phyloP scores from a whole-genome alignment of 2,113 vertebrate genomes.

The Vireo altiloquus region DNA sequence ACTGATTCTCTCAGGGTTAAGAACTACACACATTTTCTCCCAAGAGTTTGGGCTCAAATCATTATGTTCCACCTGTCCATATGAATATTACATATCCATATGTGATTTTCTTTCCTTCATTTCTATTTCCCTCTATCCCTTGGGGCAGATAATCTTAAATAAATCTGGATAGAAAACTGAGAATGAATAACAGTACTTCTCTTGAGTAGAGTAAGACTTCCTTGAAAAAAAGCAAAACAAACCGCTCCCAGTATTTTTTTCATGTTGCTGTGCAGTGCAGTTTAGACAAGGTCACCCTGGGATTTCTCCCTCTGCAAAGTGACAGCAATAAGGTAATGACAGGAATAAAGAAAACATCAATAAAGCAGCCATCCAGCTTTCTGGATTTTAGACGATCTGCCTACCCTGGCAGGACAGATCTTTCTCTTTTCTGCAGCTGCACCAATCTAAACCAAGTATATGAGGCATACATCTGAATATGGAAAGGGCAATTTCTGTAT shows the following conservation, averaged over 20 bases:
- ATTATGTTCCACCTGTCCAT: not conserved
- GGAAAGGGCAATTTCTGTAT: not conserved
- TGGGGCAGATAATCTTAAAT: not conserved
- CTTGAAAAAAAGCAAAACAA: not conserved
- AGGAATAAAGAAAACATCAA: not conserved
- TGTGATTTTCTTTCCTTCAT: not conserved
- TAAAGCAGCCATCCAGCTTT: not conserved
- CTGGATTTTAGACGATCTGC: not conserved
- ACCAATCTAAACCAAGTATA: not conserved
- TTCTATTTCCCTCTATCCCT: not conserved
- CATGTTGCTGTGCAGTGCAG: not conserved
- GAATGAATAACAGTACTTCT: not conserved
- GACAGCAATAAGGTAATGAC: not conserved
- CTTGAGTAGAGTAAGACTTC: not conserved
- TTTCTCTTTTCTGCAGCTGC: not conserved
- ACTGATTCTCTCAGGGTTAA: not conserved
- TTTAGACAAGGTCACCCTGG: not conserved
- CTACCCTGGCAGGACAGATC: not conserved
- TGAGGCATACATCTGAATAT: not conserved
- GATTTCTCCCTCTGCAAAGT: not conserved
- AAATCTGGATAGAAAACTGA: not conserved
- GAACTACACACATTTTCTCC: not conserved
- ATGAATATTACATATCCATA: not conserved
- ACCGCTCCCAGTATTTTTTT: fast-evolving
- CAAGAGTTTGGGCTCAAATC: not conserved